Conservation (phyloP, 2,797 vertebrate genomes). For the Thamnophis elegans region DNA sequence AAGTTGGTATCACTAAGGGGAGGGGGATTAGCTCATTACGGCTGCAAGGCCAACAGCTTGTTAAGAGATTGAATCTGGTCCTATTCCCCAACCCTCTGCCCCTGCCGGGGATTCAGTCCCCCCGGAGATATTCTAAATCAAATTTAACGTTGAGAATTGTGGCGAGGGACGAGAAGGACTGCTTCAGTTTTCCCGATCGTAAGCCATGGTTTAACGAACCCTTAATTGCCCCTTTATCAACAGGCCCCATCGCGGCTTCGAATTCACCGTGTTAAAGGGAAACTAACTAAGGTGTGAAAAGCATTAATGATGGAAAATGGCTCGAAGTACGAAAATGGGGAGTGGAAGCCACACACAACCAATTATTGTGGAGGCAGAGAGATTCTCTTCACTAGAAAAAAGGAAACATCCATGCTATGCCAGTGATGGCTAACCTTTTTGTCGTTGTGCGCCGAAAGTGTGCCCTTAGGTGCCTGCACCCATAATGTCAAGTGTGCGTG, state of each 20-base stretch:
- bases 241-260: not conserved
- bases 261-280: not conserved
- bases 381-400: not conserved
- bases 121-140: not conserved
- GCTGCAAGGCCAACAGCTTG: not conserved
- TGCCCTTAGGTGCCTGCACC: no score
- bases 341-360: not conserved
- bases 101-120: no score
- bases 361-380: not conserved
- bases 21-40: not conserved
- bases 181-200: not conserved
- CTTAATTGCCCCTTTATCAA: not conserved
- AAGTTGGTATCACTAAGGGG: not conserved
- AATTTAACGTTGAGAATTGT: not conserved
- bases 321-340: constrained; percentile 17
- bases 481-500: no score
- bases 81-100: not conserved
- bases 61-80: not conserved
- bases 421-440: no score
- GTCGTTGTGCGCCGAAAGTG: no score
- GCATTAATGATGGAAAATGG: constrained; percentile 44
- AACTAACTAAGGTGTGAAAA: constrained; percentile 51
- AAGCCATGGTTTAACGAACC: not conserved
- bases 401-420: constrained; percentile 40
- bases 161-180: not conserved